Percentiles rank a stretch among this genome's conserved stretches.
Evolutionary conservation across 2,888 invertebrate genomes (phyloP).

Genomic region (Stenichneumon culpator): DNA sequence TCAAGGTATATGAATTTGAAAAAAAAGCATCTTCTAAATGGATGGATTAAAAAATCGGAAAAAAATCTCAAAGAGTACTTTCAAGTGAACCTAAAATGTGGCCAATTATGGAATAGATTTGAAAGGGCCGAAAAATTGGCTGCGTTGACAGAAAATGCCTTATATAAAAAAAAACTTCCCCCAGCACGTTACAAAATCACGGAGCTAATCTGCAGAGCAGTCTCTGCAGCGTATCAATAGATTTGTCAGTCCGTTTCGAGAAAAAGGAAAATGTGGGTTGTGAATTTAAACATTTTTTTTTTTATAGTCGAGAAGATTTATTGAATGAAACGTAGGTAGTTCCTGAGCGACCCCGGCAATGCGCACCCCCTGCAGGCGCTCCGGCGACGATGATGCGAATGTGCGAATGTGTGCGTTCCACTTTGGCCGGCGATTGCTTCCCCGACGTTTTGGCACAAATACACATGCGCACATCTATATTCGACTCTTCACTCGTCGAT

Average conservation of each 20-base stretch:
- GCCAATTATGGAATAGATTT: too few species aligned
- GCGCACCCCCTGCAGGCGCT: conserved; percentile 12
- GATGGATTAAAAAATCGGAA: too few species aligned
- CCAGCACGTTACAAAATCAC: not conserved
- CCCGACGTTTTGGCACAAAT: conserved; percentile 11
- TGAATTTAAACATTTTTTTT: not conserved
- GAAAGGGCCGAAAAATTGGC: too few species aligned
- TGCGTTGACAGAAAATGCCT: too few species aligned
- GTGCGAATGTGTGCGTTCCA: conserved; percentile 43
- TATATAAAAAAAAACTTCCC: not conserved
- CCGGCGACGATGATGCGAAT: not conserved
- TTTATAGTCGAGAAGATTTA: not conserved
- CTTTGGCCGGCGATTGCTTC: conserved; percentile 6
- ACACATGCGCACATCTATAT: not conserved
- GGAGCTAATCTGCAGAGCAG: not conserved
- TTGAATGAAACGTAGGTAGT: not conserved
- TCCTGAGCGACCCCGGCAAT: conserved; percentile 2
- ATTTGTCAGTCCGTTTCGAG: not conserved
- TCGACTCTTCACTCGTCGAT: conserved; percentile 17
- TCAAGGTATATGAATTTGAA: too few species aligned
- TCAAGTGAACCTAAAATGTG: not conserved
- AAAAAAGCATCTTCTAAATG: too few species aligned
- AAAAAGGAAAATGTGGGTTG: too few species aligned
- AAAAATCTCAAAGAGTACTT: too few species aligned
- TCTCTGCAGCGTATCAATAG: not conserved